These are phyloP conservation scores for Arnoldichthys spilopterus DNA, from an alignment of 2,797 vertebrate species.

Conservation along the genomic window DNA sequence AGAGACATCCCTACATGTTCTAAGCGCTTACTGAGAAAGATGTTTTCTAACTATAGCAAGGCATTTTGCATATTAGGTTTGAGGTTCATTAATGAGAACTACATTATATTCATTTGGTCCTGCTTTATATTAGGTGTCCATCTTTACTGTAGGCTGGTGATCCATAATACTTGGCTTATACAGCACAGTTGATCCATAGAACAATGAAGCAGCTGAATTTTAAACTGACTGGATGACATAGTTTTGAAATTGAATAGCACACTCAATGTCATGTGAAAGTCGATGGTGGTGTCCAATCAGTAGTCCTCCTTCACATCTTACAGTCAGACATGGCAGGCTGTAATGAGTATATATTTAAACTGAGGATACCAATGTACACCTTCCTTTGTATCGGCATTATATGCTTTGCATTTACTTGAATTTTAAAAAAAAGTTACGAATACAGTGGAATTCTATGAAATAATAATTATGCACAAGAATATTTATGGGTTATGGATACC, in stretches of 20 bases:
- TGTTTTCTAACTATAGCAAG: constrained; percentile 25
- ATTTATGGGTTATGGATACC: neutral
- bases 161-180: neutral
- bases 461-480: neutral
- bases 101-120: neutral
- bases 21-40: neutral
- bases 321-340: neutral
- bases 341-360: neutral
- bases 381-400: neutral
- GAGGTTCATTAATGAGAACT: neutral
- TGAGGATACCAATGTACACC: neutral
- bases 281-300: neutral
- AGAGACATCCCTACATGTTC: constrained; percentile 3
- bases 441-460: neutral
- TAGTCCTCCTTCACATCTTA: neutral
- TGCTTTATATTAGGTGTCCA: constrained; percentile 11
- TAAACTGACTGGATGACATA: neutral
- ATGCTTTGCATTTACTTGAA: neutral
- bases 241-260: neutral
- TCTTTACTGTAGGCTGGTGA: neutral
- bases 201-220: neutral
- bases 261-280: neutral
- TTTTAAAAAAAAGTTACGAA: neutral
- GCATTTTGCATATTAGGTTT: neutral
- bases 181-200: neutral